Evolutionary conservation across 37 sponge, comb jelly and placozoan species (phyloP).

Genomic region (Oopsacas minuta): DNA sequence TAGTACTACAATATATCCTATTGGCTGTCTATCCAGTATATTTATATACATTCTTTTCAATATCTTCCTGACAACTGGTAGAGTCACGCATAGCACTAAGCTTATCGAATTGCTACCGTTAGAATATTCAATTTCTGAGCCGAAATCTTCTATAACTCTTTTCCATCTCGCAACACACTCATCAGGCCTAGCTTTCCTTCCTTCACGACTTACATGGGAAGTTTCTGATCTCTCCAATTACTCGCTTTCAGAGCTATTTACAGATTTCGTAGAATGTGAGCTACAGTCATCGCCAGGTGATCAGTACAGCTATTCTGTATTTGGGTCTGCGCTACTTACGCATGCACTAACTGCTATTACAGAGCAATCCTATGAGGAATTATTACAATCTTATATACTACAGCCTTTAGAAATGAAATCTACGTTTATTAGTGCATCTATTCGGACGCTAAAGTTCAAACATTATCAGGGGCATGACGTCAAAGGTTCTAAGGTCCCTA

Average conservation of each 20-base stretch:
- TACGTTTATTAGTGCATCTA: background rate
- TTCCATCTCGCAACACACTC: background rate
- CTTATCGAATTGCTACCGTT: background rate
- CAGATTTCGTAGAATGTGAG: background rate
- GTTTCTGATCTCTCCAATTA: background rate
- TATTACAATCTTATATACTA: background rate
- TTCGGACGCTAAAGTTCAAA: background rate
- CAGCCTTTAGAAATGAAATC: background rate
- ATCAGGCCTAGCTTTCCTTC: background rate
- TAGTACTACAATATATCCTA: background rate
- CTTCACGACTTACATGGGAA: background rate
- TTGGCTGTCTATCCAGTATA: constrained; percentile 9
- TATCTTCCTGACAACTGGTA: background rate
- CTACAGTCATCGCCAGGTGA: background rate
- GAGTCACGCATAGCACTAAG: background rate
- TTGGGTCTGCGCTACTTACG: background rate
- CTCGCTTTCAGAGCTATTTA: background rate
- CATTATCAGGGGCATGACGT: background rate
- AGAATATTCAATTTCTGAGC: background rate
- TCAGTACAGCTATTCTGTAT: background rate
- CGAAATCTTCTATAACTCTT: background rate
- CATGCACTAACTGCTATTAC: background rate
- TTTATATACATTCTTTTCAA: background rate
- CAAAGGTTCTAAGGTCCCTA: background rate
- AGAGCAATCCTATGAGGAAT: background rate